Evolutionary conservation across 2,888 invertebrate genomes (phyloP).

Genomic region (Rhagium mordax): DNA sequence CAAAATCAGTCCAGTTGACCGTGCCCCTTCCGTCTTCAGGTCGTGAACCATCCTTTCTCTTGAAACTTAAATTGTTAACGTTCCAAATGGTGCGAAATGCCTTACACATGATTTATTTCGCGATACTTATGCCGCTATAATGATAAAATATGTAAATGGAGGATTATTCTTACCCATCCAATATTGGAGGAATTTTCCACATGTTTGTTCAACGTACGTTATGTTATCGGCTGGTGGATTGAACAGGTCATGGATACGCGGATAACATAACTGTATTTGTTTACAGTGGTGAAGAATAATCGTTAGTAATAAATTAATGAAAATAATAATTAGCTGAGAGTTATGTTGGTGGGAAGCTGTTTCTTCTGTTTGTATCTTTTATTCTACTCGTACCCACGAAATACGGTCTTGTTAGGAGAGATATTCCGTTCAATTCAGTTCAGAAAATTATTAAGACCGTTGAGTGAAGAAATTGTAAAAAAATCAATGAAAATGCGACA

Average conservation of each 20-base stretch:
- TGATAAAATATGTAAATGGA: conserved; percentile 36
- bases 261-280: conserved; percentile 2
- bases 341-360: not conserved
- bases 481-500: too few species aligned
- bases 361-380: too few species aligned
- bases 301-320: not conserved
- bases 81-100: conserved; percentile 39
- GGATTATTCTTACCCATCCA: conserved; percentile 18
- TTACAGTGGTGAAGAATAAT: not conserved
- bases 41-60: conserved; percentile 24
- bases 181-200: not conserved
- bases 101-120: conserved; percentile 37
- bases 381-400: too few species aligned
- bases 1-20: not conserved
- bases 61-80: conserved; percentile 36
- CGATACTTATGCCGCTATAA: conserved; percentile 37
- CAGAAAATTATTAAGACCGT: too few species aligned
- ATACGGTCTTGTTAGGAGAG: too few species aligned
- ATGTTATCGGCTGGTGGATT: not conserved
- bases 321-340: not conserved
- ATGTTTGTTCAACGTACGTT: not conserved
- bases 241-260: not conserved
- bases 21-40: not conserved
- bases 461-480: too few species aligned
- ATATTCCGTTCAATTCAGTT: too few species aligned